phyloP scores from a whole-genome alignment of 1,140 invertebrate genomes.

The Panulirus ornatus region DNA sequence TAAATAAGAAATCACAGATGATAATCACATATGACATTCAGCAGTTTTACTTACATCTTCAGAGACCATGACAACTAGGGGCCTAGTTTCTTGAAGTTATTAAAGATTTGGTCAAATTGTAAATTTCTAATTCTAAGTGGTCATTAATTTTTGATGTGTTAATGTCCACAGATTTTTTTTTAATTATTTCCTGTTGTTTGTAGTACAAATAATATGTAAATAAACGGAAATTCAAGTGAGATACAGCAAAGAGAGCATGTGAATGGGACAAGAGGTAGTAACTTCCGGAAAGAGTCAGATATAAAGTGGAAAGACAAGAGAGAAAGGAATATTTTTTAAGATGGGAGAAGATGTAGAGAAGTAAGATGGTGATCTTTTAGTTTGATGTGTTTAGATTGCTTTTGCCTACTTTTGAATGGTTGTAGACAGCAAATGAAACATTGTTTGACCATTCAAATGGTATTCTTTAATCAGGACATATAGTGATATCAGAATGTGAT shows the following conservation, averaged over 20 bases:
- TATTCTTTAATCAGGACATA: neutral
- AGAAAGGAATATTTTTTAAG: neutral
- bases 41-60: too few relatives aligned
- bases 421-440: neutral
- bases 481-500: too few relatives aligned
- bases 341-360: neutral
- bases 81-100: too few relatives aligned
- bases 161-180: neutral
- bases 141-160: neutral
- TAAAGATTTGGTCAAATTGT: too few relatives aligned
- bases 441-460: neutral
- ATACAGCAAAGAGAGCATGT: neutral
- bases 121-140: neutral
- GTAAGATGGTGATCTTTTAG: neutral
- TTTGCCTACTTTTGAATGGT: neutral
- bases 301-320: neutral
- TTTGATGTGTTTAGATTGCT: neutral
- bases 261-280: neutral
- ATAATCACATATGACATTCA: too few relatives aligned
- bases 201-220: neutral
- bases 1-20: too few relatives aligned
- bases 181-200: neutral
- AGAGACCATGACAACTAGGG: too few relatives aligned
- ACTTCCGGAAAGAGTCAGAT: neutral
- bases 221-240: neutral